Percentiles rank a stretch among this genome's conserved stretches.
phyloP scores from a whole-genome alignment of 2,888 invertebrate genomes.

The Marronus borbonicus region DNA sequence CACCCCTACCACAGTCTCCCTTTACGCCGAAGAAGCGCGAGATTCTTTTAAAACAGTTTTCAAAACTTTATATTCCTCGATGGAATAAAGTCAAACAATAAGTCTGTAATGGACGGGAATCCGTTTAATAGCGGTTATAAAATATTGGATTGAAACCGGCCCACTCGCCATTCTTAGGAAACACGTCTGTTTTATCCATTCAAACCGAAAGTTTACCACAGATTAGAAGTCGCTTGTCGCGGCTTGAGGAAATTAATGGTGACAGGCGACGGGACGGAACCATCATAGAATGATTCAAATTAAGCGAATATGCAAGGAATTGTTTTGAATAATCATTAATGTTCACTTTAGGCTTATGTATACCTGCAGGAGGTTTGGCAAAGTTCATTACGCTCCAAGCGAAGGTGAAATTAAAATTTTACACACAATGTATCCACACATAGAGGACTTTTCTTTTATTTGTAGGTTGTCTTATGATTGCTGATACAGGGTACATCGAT shows the following conservation, averaged over 20 bases:
- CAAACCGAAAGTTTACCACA: constrained; percentile 43
- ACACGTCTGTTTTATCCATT: constrained; percentile 46
- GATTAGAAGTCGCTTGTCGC: constrained; percentile 14
- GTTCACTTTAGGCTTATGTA: too few species aligned
- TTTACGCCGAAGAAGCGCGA: constrained; percentile 17
- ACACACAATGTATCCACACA: too few species aligned
- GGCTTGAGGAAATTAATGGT: constrained; percentile 29
- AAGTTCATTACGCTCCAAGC: too few species aligned
- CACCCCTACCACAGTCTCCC: constrained; percentile 10
- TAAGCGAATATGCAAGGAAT: not conserved
- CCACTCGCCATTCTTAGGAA: constrained; percentile 49
- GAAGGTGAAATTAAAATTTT: too few species aligned
- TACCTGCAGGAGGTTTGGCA: too few species aligned
- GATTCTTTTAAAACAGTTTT: constrained; percentile 59
- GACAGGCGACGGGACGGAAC: not conserved
- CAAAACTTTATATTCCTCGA: constrained; percentile 59
- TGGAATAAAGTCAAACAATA: constrained; percentile 49
- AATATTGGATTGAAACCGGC: constrained; percentile 58
- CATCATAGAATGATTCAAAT: constrained; percentile 4
- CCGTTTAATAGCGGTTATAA: constrained; percentile 52
- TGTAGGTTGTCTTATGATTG: too few species aligned
- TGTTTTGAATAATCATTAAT: too few species aligned
- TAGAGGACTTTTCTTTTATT: too few species aligned
- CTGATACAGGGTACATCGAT: too few species aligned
- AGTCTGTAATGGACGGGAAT: constrained; percentile 50